Percentiles rank a stretch among this genome's conserved stretches.
phyloP scores from a whole-genome alignment of 2,888 invertebrate genomes.

The Esperia sulphurella region DNA sequence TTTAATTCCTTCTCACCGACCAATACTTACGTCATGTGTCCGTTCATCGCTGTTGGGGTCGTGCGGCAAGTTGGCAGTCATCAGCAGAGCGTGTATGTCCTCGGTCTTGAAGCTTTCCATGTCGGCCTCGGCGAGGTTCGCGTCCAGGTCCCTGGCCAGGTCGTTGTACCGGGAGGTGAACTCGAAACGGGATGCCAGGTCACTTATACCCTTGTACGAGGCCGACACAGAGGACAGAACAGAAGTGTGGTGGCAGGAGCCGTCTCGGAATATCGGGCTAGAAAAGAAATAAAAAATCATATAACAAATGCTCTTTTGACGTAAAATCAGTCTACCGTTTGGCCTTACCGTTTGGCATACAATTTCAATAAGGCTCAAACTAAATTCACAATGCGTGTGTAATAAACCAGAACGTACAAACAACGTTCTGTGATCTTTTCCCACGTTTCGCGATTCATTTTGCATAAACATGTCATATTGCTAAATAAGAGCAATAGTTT shows the following conservation, averaged over 20 bases:
- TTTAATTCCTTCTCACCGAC: too few species aligned
- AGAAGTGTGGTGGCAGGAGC: constrained; percentile 88
- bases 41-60: constrained; percentile 76
- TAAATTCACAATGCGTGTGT: too few species aligned
- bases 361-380: too few species aligned
- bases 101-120: constrained; percentile 96
- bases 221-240: constrained; percentile 90
- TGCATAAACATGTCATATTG: too few species aligned
- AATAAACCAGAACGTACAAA: too few species aligned
- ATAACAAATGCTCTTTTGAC: too few species aligned
- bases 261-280: constrained; percentile 87
- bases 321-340: too few species aligned
- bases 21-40: constrained; percentile 69
- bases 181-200: constrained; percentile 73
- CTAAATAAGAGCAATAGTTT: too few species aligned
- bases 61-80: constrained; percentile 85
- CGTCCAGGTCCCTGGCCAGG: constrained; percentile 92
- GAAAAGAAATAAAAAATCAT: constrained; percentile 25
- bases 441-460: too few species aligned
- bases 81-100: constrained; percentile 91
- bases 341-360: too few species aligned
- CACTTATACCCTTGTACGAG: constrained; percentile 86
- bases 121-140: constrained; percentile 95
- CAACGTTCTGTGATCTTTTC: background rate
- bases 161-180: constrained; percentile 88